Base-by-base conservation (phyloP, 2,888 invertebrate genomes). In the Gasteruption jaculator region DNA sequence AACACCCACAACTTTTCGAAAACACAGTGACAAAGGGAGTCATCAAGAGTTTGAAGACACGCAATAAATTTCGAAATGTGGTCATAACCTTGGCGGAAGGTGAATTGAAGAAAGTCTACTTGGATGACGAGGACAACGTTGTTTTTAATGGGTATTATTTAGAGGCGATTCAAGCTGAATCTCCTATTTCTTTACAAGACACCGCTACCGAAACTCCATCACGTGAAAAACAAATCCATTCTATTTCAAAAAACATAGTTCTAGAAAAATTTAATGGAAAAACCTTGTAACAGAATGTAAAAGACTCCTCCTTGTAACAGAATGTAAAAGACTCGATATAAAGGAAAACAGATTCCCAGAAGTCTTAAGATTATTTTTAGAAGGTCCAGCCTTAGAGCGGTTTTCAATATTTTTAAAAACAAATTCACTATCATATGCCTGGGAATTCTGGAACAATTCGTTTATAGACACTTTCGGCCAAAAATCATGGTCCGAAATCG, bases 41-140 rank as follows among this genome's bases (percentile, higher is more conserved):
- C 11, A 45, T 52, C 27, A 52, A 44, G 22, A 50, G 52, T 29
- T 27, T 54, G 18, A 49, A 41, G 14, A 38, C 25, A 27, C 40
- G 48, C 20, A 50, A 49, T 24, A 52, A 55, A 40, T 52, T 49
- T 38, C 38, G 52, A 24, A 56, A 54, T 15, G 51, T 54, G 24
- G 31, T 41, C 11, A 46, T 54, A 4, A 48, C 50, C 14, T 37
- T 53, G 33, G 29, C 31, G 10, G 38, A 41, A 12, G 49, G 38
- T 14, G 46, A 52, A 7, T 22, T 41, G 39, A 33, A 16, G 2
- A 20, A 24, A 24, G 10, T 8, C 7, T 48, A 50, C 21, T 29
- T 50, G 34, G 53, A 47, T 33, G 49, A 46, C 24, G 52, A 54
- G 30, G 50, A 50, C 34, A 52, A 54, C 22, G 46, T 52, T 21